A percentile compares a stretch with the other conserved stretches of the same genome.
phyloP scores from a whole-genome alignment of 1,140 invertebrate species.

The Glossosoma conforme region DNA sequence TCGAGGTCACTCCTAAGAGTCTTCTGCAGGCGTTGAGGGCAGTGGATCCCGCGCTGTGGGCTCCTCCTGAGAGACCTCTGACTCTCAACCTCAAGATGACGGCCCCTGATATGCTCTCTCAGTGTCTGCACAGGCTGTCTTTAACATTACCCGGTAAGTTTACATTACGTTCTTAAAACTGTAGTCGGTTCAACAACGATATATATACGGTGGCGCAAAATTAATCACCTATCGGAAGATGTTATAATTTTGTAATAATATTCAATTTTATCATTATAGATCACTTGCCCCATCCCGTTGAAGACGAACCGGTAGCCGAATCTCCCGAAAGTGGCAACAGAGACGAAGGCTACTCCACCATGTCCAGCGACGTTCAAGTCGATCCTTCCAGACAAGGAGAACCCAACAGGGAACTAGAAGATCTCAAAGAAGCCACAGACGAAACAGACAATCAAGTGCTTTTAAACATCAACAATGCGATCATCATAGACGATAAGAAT shows the following conservation, averaged over 20 bases:
- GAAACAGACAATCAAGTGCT: slow-evolving; percentile 58
- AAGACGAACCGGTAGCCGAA: slow-evolving; percentile 58
- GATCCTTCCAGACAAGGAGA: slow-evolving; percentile 56
- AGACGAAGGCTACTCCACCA: slow-evolving; percentile 85
- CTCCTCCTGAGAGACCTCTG: slow-evolving; percentile 57
- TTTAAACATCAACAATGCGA: slow-evolving; percentile 49
- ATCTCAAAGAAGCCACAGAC: slow-evolving; percentile 67
- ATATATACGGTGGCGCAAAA: neutral
- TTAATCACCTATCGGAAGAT: neutral
- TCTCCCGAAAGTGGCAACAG: slow-evolving; percentile 69
- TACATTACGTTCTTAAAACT: slow-evolving; percentile 5
- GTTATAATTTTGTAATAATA: neutral
- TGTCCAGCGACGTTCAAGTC: slow-evolving; percentile 81
- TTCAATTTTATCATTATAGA: slow-evolving; percentile 30
- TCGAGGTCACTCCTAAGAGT: slow-evolving; percentile 54
- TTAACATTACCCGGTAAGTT: slow-evolving; percentile 22
- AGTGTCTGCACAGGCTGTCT: slow-evolving; percentile 28
- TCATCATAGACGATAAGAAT: slow-evolving; percentile 48
- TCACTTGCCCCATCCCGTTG: slow-evolving; percentile 41
- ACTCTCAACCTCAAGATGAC: slow-evolving; percentile 61
- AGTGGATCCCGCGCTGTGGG: slow-evolving; percentile 59
- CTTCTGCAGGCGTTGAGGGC: slow-evolving; percentile 52
- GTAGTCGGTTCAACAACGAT: neutral
- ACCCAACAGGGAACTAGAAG: slow-evolving; percentile 57
- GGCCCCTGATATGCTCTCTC: slow-evolving; percentile 36